Evolutionary conservation across 2,888 invertebrate species (phyloP), one percentile per base, ranked within the genome.

Genomic region (Stenchaetothrips biformis): DNA sequence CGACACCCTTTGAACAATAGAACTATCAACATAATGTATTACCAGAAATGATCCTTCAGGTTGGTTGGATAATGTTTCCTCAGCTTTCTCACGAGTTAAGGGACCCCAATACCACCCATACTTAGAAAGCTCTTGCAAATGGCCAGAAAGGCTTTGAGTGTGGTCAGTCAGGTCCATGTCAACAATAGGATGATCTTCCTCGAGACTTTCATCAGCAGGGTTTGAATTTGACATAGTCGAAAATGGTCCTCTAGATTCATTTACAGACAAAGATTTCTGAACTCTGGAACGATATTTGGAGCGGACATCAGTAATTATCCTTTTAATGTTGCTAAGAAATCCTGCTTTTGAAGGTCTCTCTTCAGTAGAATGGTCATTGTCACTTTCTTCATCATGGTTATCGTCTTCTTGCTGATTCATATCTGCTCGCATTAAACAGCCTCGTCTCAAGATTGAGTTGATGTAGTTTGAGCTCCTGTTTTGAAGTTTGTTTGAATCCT

Each of bases 101-200:
- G 93, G 92, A 21, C 94, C 95, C 94, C 94, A 95, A 86, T 95
- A 95, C 94, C 94, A 94, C n/a, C 82, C 82, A 80, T 81, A 81
- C 37, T 81, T 82, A 6, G 82, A 81, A 27, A 82, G 67, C 67
- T 74, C 21, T 74, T 25, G 11, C 25, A 74, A 25, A 25, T 74
- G 67, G 11, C 21, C 67, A 21, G 67, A 74, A 7, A 74, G 67
- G 25, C 67, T 74, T 21, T 74, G 67, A 11, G 21, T 74, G 11
- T 21, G 21, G 3, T 74, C 67, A 21, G 21, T 74, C 25, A 25
- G 11, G 11, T 74, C 67, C 21, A 11, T 25, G 21, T 74, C 67
- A 74, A 6, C 25, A 25, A 7, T 25, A 7, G 67, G 21, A 25
- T 21, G 21, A 21, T 74, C 21, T 25, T 74, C 67, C 21, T 74